phyloP scores from a whole-genome alignment of 2,113 vertebrate species.

The Siniperca knerii region DNA sequence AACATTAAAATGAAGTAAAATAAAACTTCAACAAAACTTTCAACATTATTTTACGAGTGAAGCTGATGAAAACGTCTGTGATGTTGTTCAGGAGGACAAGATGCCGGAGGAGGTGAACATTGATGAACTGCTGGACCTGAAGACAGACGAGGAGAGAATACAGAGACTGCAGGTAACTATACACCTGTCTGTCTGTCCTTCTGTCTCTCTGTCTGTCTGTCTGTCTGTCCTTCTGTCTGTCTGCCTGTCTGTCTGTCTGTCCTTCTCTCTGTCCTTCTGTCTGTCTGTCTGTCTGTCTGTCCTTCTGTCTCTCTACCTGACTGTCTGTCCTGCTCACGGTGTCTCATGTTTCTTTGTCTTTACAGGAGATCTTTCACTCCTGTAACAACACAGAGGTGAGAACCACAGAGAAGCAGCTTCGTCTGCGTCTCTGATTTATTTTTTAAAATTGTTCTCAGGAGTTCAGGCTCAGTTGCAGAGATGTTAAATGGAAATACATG shows the following conservation, averaged over 20 bases:
- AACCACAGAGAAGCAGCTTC: not conserved
- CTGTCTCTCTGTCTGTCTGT: not conserved
- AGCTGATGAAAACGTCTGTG: not conserved
- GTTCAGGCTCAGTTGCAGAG: too few relatives aligned
- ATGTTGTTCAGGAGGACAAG: slow-evolving; percentile 41
- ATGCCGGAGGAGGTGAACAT: slow-evolving; percentile 64
- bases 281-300: not conserved
- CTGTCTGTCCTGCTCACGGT: not conserved
- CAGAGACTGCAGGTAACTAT: slow-evolving; percentile 43
- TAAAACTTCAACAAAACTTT: too few relatives aligned
- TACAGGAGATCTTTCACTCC: slow-evolving; percentile 43
- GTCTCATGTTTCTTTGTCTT: not conserved
- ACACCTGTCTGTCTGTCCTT: not conserved
- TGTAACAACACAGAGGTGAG: slow-evolving; percentile 82
- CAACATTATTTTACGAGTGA: too few relatives aligned
- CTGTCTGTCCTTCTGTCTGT: not conserved
- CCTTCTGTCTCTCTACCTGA: not conserved
- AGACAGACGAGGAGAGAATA: slow-evolving; percentile 50
- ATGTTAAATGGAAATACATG: too few relatives aligned
- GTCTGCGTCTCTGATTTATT: too few relatives aligned
- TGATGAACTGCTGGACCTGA: slow-evolving; percentile 55
- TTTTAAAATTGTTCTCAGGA: too few relatives aligned
- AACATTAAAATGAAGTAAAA: too few relatives aligned
- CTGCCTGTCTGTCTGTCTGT: too few relatives aligned
- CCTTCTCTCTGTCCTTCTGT: too few relatives aligned